Evolutionary conservation across 2,797 vertebrate genomes (phyloP).

Genomic region (Artibeus lituratus): DNA sequence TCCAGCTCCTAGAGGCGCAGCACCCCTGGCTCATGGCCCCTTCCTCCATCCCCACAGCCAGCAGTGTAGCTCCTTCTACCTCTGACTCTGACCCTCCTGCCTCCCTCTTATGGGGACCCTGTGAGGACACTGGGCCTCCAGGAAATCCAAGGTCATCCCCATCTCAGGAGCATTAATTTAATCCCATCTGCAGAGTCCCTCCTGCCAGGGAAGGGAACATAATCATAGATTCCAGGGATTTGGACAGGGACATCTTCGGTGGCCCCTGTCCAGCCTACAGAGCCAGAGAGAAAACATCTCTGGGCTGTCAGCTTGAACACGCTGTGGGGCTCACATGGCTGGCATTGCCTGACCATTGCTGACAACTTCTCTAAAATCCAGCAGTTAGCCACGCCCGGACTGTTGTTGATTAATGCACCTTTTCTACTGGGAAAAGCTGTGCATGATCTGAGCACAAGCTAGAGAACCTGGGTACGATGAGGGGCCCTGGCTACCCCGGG

Average conservation of each 20-base stretch:
- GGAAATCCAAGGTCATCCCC: background rate
- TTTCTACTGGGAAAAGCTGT: background rate
- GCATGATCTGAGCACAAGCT: background rate
- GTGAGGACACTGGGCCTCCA: fast-evolving
- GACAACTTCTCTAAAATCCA: background rate
- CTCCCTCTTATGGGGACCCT: background rate
- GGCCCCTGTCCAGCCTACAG: too few species aligned
- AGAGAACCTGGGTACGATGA: background rate
- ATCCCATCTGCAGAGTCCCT: background rate
- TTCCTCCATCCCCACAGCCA: background rate
- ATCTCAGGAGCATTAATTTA: background rate
- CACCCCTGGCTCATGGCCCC: fast-evolving
- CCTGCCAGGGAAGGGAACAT: fast-evolving
- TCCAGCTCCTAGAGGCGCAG: fast-evolving
- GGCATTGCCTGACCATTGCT: too few species aligned
- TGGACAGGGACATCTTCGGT: fast-evolving
- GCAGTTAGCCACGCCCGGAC: fast-evolving
- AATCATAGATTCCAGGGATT: fast-evolving
- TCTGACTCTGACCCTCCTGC: background rate
- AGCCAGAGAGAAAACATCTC: background rate
- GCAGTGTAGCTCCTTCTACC: background rate
- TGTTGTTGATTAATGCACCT: background rate
- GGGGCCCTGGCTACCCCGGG: fast-evolving
- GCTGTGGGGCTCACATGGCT: background rate
- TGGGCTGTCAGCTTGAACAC: fast-evolving